Conservation (phyloP, 2,797 vertebrate genomes). For the Ctenosaura bakeri region DNA sequence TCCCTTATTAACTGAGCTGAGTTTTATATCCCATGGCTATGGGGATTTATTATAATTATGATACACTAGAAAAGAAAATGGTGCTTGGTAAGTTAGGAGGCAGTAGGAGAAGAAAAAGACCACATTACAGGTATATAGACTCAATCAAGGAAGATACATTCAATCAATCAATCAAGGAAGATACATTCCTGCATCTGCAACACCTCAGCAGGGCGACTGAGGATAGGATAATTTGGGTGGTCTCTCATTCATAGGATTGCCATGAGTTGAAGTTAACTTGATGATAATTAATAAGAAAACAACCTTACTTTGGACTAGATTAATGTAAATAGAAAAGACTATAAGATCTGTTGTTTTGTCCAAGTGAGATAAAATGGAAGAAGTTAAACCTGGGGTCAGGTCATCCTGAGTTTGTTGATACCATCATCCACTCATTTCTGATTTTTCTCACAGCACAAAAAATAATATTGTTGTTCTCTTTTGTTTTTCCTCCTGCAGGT, state of each 20-base stretch:
- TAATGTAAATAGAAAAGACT: not conserved
- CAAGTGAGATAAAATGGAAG: not conserved
- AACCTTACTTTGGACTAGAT: slow-evolving; percentile 20
- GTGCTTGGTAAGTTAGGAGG: too few species aligned
- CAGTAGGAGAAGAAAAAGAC: too few species aligned
- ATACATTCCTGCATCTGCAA: too few species aligned
- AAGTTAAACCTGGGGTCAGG: not conserved
- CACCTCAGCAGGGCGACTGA: too few species aligned
- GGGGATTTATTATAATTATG: slow-evolving; percentile 29
- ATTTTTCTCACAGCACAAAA: not conserved
- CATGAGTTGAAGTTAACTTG: too few species aligned
- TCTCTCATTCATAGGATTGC: too few species aligned
- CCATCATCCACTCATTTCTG: not conserved
- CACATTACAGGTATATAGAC: too few species aligned
- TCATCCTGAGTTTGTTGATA: not conserved
- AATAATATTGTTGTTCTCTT: not conserved
- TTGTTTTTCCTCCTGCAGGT: not conserved
- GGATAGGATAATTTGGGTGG: too few species aligned
- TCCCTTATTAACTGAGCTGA: slow-evolving; percentile 42
- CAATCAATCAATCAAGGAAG: too few species aligned
- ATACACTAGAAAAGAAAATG: too few species aligned
- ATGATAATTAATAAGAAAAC: too few species aligned
- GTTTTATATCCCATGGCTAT: slow-evolving; percentile 50
- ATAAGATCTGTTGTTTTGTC: slow-evolving; percentile 31
- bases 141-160: too few species aligned